Evolutionary conservation across 2,888 invertebrate species (phyloP), one percentile per base, ranked within the genome.

Genomic region (Yponomeuta sedellus): DNA sequence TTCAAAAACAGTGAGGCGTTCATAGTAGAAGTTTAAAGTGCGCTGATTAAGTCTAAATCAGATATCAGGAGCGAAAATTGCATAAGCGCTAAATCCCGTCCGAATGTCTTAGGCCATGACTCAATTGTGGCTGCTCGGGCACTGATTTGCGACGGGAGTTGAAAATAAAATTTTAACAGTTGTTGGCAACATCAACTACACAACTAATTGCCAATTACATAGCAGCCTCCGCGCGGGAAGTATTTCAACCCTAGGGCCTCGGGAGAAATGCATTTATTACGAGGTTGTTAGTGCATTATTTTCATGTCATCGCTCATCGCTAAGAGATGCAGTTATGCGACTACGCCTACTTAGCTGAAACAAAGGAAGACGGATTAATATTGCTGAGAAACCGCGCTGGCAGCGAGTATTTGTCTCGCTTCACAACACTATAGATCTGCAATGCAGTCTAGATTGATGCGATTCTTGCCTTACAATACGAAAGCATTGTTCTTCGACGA

Each of bases 11-110:
- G 28, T 22, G 44, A 16, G 44, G 44, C 44, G 16, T 56, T 16
- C 10, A 64, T 52, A 20, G 28, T 44, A 20, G 12, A 40, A 57
- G 59, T 59, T 2, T 22, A 64, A 64, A 64, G 6, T 22, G 22
- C 22, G 16, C 39, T 25, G 44, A 56, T 56, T 25, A 16, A 44
- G 61, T 4, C 61, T 63, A 28, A 65, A 25, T 56, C 25, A 20
- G 61, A 61, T 64, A 69, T 80, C 78, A 78, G 80, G 80, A 77
- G 75, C 77, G 80, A 80, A 77, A 81, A 79, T 86, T 87, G 85
- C 84, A 85, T 85, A 85, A 85, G 82, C 77, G 78, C 77, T 80
- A 81, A 83, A 76, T 78, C 77, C 76, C 73, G 73, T 74, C 77
- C 71, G 72, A 74, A 72, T 72, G 75, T 74, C 76, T 77, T 72